Conservation (phyloP, 2,888 invertebrate species). For the Mactromeris polynyma region DNA sequence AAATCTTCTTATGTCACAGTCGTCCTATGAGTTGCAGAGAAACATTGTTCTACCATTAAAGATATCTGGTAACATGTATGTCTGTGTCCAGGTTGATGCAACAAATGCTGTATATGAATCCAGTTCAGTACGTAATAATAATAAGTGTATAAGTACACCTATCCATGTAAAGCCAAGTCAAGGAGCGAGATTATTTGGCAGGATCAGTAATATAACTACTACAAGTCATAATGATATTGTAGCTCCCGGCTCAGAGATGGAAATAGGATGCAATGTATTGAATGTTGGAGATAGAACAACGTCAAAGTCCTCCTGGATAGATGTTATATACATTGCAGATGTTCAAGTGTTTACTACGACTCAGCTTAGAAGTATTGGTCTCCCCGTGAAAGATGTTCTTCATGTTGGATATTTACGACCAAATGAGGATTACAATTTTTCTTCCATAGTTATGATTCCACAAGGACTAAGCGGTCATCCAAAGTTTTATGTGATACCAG, state of each 20-base stretch:
- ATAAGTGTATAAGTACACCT: background rate
- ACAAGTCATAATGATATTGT: background rate
- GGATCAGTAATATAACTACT: background rate
- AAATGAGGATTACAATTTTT: conserved; percentile 26
- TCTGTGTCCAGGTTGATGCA: conserved; percentile 43
- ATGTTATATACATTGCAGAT: conserved; percentile 38
- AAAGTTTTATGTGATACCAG: conserved; percentile 30
- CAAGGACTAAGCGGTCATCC: background rate
- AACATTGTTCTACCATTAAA: conserved; percentile 42
- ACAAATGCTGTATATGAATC: conserved; percentile 31
- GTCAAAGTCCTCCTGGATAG: conserved; percentile 31
- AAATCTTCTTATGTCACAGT: conserved; percentile 26
- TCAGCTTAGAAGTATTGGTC: background rate
- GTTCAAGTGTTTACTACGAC: background rate
- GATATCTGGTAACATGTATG: conserved; percentile 29
- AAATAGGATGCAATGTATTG: conserved; percentile 17
- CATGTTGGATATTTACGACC: conserved; percentile 37
- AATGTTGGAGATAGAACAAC: conserved; percentile 45
- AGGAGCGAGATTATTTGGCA: background rate
- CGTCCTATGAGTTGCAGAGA: conserved; percentile 27
- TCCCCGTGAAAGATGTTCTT: conserved; percentile 4
- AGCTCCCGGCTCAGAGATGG: background rate
- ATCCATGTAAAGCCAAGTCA: background rate
- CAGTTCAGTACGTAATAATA: conserved; percentile 36
- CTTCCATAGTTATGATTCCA: conserved; percentile 34